These are phyloP conservation scores for Catocala nupta DNA, from an alignment of 2,888 invertebrate species.

Conservation along the genomic window DNA sequence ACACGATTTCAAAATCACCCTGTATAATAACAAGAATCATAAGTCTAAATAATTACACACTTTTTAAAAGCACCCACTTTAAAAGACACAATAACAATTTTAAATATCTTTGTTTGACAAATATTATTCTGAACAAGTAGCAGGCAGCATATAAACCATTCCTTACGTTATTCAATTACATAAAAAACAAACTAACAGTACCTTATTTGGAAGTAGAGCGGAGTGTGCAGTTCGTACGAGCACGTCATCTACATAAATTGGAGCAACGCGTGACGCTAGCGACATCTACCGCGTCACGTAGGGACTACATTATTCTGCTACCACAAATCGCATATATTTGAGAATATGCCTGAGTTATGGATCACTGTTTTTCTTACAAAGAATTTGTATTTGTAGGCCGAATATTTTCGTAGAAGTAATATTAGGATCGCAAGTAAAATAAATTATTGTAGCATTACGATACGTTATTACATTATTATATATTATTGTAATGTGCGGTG, in stretches of 20 bases:
- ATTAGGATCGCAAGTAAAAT: no score
- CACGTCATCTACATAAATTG: constrained; percentile 66
- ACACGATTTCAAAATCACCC: no score
- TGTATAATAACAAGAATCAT: no score
- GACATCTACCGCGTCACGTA: constrained; percentile 48
- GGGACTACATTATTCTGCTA: constrained; percentile 47
- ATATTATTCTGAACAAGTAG: no score
- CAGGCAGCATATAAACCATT: neutral
- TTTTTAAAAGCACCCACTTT: no score
- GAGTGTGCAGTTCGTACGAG: constrained; percentile 42
- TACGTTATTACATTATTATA: no score
- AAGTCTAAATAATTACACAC: no score
- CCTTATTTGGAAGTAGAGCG: constrained; percentile 32
- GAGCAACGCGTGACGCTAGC: constrained; percentile 46
- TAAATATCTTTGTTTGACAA: no score
- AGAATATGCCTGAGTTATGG: constrained; percentile 37
- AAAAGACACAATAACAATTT: no score
- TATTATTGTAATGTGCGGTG: no score
- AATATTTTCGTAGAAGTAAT: no score
- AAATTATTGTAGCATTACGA: no score
- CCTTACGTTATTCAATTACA: constrained; percentile 10
- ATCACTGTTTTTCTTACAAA: constrained; percentile 29
- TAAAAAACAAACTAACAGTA: constrained; percentile 16
- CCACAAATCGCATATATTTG: constrained; percentile 51
- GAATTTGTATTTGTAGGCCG: neutral